Conservation (phyloP, 2,113 vertebrate species). For the Philantomba maxwellii region DNA sequence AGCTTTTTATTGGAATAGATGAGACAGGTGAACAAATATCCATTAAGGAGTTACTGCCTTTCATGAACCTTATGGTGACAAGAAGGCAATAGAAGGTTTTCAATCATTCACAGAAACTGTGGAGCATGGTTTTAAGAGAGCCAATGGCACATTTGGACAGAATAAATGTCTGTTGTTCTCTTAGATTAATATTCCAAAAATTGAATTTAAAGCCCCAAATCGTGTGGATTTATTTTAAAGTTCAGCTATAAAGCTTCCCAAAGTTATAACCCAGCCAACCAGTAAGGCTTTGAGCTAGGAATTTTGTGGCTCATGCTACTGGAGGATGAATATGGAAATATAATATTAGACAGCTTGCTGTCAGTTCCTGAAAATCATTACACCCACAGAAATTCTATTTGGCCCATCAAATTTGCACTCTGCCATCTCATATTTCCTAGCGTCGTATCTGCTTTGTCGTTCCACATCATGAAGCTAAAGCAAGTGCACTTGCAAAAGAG, state of each 20-base stretch:
- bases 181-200: constrained; percentile 38
- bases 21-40: constrained; percentile 47
- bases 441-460: neutral
- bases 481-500: neutral
- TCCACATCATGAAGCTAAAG: neutral
- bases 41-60: constrained; percentile 41
- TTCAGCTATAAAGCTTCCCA: constrained; percentile 43
- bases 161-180: constrained; percentile 41
- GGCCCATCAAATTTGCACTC: neutral
- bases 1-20: constrained; percentile 36
- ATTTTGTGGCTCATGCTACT: neutral
- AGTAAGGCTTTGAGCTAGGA: constrained; percentile 4
- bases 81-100: neutral
- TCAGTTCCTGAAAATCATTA: constrained; percentile 42
- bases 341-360: constrained; percentile 35
- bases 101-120: constrained; percentile 23
- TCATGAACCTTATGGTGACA: constrained; percentile 18
- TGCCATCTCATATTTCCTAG: neutral
- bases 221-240: constrained; percentile 57
- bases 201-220: constrained; percentile 45
- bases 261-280: neutral
- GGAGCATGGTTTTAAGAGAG: neutral
- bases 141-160: constrained; percentile 29
- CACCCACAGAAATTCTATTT: neutral
- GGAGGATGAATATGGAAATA: constrained; percentile 27